phyloP scores from a whole-genome alignment of 2,888 invertebrate genomes.

The Synergus japonicus region DNA sequence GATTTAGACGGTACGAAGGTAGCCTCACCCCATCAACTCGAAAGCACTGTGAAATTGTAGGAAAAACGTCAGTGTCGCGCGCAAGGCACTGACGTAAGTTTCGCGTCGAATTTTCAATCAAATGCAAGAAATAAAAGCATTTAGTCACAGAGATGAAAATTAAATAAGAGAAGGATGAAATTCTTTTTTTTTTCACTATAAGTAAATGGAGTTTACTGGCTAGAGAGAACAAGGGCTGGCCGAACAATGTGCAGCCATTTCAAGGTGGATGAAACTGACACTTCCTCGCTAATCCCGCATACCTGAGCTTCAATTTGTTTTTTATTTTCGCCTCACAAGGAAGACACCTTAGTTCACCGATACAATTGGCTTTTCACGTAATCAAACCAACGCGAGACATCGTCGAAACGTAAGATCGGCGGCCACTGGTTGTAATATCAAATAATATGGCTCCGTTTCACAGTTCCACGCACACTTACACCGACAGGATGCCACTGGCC shows the following conservation, averaged over 20 bases:
- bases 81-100: conserved; percentile 41
- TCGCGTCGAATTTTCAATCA: conserved; percentile 30
- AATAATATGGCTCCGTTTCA: conserved; percentile 70
- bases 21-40: conserved; percentile 55
- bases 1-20: conserved; percentile 38
- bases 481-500: conserved; percentile 47
- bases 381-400: conserved; percentile 28
- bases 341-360: conserved; percentile 27
- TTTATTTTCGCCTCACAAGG: conserved; percentile 48
- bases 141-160: neutral
- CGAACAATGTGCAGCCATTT: conserved; percentile 68
- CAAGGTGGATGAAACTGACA: conserved; percentile 66
- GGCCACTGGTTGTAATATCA: conserved; percentile 62
- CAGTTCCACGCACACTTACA: conserved; percentile 62
- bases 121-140: conserved; percentile 12
- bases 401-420: conserved; percentile 48
- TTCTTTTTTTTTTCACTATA: conserved; percentile 55
- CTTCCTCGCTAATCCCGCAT: conserved; percentile 59
- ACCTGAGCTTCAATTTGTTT: conserved; percentile 45
- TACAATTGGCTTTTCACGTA: neutral
- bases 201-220: conserved; percentile 53
- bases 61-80: conserved; percentile 41
- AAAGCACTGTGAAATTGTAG: conserved; percentile 31
- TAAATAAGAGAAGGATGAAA: conserved; percentile 56
- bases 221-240: conserved; percentile 51